Evolutionary conservation across 2,797 vertebrate species (phyloP).

Genomic region (Siniperca scherzeri): DNA sequence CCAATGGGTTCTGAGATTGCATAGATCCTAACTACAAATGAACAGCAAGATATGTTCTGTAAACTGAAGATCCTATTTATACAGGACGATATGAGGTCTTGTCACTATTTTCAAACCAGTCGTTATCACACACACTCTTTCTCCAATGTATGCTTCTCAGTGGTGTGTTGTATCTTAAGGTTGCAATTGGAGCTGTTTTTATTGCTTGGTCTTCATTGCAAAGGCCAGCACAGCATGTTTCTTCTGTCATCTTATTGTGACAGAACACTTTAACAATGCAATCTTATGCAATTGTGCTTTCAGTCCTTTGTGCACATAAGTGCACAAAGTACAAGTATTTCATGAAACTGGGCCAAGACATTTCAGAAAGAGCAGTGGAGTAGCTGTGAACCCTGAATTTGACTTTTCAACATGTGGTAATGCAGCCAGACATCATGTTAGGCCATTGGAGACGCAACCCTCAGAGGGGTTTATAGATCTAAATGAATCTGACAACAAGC

Average conservation of each 20-base stretch:
- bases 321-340: constrained; percentile 51
- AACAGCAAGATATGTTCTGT: constrained; percentile 14
- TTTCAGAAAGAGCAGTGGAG: constrained; percentile 65
- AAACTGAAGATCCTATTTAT: not conserved
- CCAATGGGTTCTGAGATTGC: no score
- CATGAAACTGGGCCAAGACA: constrained; percentile 65
- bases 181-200: constrained; percentile 26
- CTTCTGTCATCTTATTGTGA: constrained; percentile 46
- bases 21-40: constrained; percentile 10
- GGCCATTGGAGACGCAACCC: constrained; percentile 62
- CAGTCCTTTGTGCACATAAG: constrained; percentile 53
- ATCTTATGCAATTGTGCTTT: constrained; percentile 62
- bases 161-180: constrained; percentile 10
- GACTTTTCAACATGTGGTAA: constrained; percentile 75
- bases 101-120: constrained; percentile 4
- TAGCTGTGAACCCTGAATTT: constrained; percentile 56
- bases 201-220: constrained; percentile 27
- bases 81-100: not conserved
- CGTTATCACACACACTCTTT: not conserved
- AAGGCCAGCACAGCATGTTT: constrained; percentile 42
- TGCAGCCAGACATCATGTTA: constrained; percentile 62
- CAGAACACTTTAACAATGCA: constrained; percentile 55
- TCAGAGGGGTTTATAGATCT: constrained; percentile 62
- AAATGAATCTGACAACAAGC: constrained; percentile 80
- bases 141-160: constrained; percentile 1